Percentiles rank a stretch among this genome's conserved stretches.
phyloP scores from a whole-genome alignment of 2,113 vertebrate species.

The Etheostoma spectabile region DNA sequence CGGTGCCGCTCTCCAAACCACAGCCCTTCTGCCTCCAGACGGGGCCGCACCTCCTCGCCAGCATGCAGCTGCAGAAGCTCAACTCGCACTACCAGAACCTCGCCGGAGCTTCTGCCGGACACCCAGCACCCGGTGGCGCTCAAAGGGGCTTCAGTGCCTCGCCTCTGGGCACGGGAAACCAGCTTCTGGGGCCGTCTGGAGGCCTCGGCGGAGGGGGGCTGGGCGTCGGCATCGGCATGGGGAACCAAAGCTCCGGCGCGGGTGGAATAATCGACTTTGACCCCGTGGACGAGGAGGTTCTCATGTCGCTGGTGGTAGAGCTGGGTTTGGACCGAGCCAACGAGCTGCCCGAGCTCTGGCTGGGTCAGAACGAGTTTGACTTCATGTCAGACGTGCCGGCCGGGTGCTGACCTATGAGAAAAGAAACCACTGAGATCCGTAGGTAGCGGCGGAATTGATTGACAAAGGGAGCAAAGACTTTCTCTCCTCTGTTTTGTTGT shows the following conservation, averaged over 20 bases:
- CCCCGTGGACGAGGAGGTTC: slow-evolving; percentile 87
- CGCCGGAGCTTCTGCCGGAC: slow-evolving; percentile 14
- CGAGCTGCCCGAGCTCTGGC: slow-evolving; percentile 90
- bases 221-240: slow-evolving; percentile 52
- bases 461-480: slow-evolving; percentile 19
- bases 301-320: slow-evolving; percentile 88
- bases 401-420: slow-evolving; percentile 74
- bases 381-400: slow-evolving; percentile 85
- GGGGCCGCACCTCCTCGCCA: slow-evolving; percentile 84
- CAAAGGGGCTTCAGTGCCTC: slow-evolving; percentile 66
- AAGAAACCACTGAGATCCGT: neutral
- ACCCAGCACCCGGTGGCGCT: slow-evolving; percentile 41
- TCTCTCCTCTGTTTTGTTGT: slow-evolving; percentile 42
- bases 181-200: slow-evolving; percentile 65
- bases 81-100: slow-evolving; percentile 87
- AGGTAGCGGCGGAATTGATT: neutral
- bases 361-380: slow-evolving; percentile 91
- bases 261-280: slow-evolving; percentile 85
- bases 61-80: slow-evolving; percentile 89
- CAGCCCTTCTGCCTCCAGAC: slow-evolving; percentile 82
- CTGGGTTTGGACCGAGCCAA: slow-evolving; percentile 88
- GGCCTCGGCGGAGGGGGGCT: slow-evolving; percentile 47
- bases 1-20: slow-evolving; percentile 77
- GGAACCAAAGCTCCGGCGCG: slow-evolving; percentile 50
- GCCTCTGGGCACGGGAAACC: slow-evolving; percentile 42